These are phyloP conservation scores for Pilophorus perplexus DNA, from an alignment of 2,888 invertebrate genomes.

Conservation along the genomic window DNA sequence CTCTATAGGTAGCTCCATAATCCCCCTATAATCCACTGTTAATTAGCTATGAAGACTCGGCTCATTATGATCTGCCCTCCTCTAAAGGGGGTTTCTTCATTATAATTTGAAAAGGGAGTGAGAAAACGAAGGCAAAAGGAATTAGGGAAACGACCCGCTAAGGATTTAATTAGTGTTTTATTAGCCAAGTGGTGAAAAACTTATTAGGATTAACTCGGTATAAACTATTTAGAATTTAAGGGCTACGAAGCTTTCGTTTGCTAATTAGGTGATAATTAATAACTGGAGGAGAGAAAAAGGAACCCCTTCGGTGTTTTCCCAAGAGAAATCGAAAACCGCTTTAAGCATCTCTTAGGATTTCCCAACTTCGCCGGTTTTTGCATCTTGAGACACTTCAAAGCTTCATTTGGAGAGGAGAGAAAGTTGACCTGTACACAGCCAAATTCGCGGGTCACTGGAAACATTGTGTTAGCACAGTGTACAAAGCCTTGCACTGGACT, in stretches of 20 bases:
- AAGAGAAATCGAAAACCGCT: too few species aligned
- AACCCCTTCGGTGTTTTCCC: too few species aligned
- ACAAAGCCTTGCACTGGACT: too few species aligned
- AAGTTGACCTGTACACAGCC: too few species aligned
- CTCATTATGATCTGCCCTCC: conserved; percentile 35
- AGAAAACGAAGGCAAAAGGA: neutral
- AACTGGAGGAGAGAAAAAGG: conserved; percentile 18
- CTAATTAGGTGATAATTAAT: conserved; percentile 38
- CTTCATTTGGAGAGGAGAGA: too few species aligned
- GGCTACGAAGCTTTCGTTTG: conserved; percentile 23
- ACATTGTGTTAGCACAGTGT: too few species aligned
- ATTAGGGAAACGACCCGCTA: conserved; percentile 38
- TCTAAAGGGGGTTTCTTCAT: conserved; percentile 28
- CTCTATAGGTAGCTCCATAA: neutral
- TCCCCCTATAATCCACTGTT: conserved; percentile 18
- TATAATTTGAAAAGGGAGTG: conserved; percentile 34
- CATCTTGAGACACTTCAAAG: too few species aligned
- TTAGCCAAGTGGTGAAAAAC: conserved; percentile 33
- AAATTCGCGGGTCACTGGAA: too few species aligned
- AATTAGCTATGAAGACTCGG: conserved; percentile 16
- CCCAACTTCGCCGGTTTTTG: too few species aligned
- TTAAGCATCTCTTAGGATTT: too few species aligned
- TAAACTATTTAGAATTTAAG: conserved; percentile 30
- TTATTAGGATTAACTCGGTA: conserved; percentile 36
- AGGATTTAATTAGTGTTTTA: conserved; percentile 41